These are phyloP conservation scores for Pionites leucogaster DNA, from an alignment of 2,113 vertebrate genomes.

Conservation along the genomic window DNA sequence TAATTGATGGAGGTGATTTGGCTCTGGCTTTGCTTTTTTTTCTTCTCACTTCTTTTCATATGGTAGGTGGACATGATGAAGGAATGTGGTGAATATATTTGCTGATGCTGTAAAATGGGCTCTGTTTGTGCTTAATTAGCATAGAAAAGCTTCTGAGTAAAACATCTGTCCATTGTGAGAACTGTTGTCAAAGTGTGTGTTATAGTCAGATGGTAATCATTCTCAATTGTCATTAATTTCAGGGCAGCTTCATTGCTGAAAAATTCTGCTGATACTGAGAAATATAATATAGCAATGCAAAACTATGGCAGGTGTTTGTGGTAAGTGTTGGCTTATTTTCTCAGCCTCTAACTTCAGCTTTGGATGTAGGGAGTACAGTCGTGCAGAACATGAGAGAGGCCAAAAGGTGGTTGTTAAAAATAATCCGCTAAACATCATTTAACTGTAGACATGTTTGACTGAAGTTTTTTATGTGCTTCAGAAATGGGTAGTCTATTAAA, in stretches of 20 bases:
- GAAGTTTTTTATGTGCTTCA: not conserved
- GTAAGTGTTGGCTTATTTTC: constrained; percentile 70
- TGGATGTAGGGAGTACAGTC: not conserved
- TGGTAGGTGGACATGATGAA: not conserved
- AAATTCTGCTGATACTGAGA: constrained; percentile 72
- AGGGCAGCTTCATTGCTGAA: constrained; percentile 86
- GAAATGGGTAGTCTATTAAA: not conserved
- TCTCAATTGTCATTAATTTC: not conserved
- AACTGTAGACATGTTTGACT: not conserved
- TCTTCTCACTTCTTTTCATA: not conserved
- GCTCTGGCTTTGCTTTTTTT: not conserved
- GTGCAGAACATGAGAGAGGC: not conserved
- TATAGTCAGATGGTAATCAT: not conserved
- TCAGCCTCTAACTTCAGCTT: not conserved
- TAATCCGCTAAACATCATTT: not conserved
- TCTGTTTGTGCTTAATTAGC: not conserved
- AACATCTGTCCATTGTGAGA: not conserved
- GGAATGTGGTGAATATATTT: not conserved
- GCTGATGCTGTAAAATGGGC: not conserved
- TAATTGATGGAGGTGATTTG: not conserved
- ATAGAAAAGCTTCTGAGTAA: not conserved
- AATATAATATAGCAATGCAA: constrained; percentile 78
- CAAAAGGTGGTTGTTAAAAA: not conserved
- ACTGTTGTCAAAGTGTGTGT: not conserved
- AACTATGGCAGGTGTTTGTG: constrained; percentile 88